Conservation (phyloP, 2,113 vertebrate species). For the Siniperca knerii region DNA sequence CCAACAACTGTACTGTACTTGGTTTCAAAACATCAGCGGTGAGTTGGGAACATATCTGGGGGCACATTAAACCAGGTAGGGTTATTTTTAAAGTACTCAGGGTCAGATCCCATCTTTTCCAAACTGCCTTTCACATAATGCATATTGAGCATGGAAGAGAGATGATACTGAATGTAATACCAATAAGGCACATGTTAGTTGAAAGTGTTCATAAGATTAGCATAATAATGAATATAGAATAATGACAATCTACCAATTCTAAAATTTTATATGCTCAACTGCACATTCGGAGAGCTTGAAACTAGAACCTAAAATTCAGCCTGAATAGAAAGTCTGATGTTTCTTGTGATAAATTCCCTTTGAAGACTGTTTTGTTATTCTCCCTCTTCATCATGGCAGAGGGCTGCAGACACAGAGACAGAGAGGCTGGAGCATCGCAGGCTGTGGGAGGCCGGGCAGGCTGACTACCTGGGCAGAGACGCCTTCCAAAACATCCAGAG, state of each 20-base stretch:
- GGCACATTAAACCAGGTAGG: too few relatives aligned
- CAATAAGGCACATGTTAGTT: not conserved
- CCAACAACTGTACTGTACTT: too few relatives aligned
- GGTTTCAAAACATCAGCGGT: too few relatives aligned
- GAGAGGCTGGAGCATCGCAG: constrained; percentile 77
- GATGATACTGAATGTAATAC: not conserved
- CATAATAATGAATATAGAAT: not conserved
- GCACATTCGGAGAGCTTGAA: constrained; percentile 11
- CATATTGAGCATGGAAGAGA: too few relatives aligned
- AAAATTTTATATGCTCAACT: not conserved
- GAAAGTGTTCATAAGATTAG: not conserved
- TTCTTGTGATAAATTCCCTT: not conserved
- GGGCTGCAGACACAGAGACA: constrained; percentile 48
- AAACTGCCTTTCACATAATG: too few relatives aligned
- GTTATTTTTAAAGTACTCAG: too few relatives aligned
- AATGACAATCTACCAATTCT: not conserved
- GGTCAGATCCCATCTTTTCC: too few relatives aligned
- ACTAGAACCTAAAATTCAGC: not conserved
- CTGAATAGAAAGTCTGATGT: not conserved
- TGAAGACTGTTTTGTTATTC: constrained; percentile 21
- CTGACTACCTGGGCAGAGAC: constrained; percentile 89
- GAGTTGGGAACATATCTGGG: too few relatives aligned
- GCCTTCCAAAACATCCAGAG: constrained; percentile 84
- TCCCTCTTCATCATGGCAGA: constrained; percentile 17
- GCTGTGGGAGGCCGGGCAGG: constrained; percentile 86